Base-by-base conservation (phyloP, 2,797 vertebrate genomes). In the Ptychobarbus kaznakovi region DNA sequence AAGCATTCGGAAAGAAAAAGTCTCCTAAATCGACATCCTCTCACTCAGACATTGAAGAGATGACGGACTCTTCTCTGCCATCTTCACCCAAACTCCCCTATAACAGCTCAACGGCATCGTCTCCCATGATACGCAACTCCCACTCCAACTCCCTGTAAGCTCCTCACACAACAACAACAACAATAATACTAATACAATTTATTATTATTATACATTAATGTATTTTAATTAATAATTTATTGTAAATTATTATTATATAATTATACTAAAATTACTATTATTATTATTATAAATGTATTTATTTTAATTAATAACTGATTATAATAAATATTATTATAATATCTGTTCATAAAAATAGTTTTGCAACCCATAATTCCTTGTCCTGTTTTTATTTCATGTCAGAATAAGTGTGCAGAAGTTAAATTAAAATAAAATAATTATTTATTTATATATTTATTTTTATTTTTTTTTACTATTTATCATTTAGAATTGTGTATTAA, bases 1-100 rank as follows among this genome's bases (percentile, higher is more conserved):
- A 97, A 94, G 96, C 96, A n/a, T 97, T 97, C 11, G 95, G 96
- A n/a, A 97, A 97, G 92, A 97, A 96, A 93, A 97, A 96, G 83
- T 95, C 96, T 38, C 95, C 96, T 38, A 97, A 97, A 90, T 96
- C 96, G 0, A 95, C 95, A 0, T 97, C 96, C 80, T 97, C 96
- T 86, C 96, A 97, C 86, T 97, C 96, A 0, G 96, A 97, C 88
- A 95, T 97, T 10, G 96, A 97, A 89, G 96, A 97, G 92, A 96
- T 96, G 95, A 95, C 95, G 0, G 96, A 97, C 86, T 96, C 93
- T 38, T 97, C 96, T 0, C 69, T 96, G 68, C 95, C 96, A 16
- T 96, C 96, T 38, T 97, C 96, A 0, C 96, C 96, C 9, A 96
- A 96, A 90, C 88, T 97, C 0, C 93, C 94, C 0, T 96, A 96